Conservation (phyloP, 2,113 vertebrate genomes). For the Nematolebias whitei region DNA sequence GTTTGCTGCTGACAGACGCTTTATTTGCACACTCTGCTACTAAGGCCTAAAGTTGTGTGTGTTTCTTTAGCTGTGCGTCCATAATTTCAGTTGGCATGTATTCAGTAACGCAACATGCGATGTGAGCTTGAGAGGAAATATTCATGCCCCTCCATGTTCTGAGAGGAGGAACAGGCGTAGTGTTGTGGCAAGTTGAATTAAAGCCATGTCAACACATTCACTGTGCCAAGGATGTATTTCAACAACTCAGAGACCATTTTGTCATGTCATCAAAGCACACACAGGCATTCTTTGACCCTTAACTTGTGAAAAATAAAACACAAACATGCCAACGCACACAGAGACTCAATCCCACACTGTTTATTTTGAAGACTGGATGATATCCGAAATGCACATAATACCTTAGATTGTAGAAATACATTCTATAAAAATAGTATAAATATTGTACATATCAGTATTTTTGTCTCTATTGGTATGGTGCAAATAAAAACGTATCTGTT, state of each 20-base stretch:
- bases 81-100: constrained; percentile 37
- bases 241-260: constrained; percentile 69
- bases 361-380: not conserved
- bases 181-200: constrained; percentile 74
- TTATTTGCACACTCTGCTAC: no score
- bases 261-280: constrained; percentile 43
- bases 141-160: constrained; percentile 31
- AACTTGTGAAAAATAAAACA: constrained; percentile 1
- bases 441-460: no score
- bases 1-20: no score
- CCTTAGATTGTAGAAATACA: not conserved
- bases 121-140: constrained; percentile 58
- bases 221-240: constrained; percentile 69
- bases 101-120: constrained; percentile 63
- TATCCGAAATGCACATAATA: not conserved
- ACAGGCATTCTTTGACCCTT: constrained; percentile 9
- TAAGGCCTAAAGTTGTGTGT: no score
- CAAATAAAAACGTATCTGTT: no score
- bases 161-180: constrained; percentile 34
- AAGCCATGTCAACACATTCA: constrained; percentile 78
- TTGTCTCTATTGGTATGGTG: no score
- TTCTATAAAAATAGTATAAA: no score
- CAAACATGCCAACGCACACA: not conserved
- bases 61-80: no score
- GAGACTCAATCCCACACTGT: constrained; percentile 3